Conservation (phyloP, 2,113 vertebrate species). For the Grammomys surdaster region DNA sequence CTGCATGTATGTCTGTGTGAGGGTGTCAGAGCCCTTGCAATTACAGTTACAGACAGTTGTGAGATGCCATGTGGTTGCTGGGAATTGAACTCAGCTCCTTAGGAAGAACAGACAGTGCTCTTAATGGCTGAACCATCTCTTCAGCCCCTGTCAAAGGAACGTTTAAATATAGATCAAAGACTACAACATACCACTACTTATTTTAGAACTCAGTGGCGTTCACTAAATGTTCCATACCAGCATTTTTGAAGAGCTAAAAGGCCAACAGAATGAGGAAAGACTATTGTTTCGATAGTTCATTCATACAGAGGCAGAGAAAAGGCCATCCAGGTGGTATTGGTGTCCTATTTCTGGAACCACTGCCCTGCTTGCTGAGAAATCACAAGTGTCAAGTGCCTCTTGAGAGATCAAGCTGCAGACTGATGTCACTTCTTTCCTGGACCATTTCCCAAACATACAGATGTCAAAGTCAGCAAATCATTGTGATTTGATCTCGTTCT, state of each 20-base stretch:
- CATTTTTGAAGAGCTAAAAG: conserved; percentile 32
- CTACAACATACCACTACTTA: not conserved
- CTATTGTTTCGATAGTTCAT: not conserved
- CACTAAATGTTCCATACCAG: not conserved
- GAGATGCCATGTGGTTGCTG: not conserved
- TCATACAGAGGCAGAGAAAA: conserved; percentile 39
- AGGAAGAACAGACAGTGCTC: not conserved
- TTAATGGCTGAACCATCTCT: not conserved
- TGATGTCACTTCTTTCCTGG: not conserved
- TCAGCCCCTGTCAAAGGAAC: not conserved
- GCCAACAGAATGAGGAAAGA: not conserved
- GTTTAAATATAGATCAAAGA: conserved; percentile 49
- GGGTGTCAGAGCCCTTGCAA: not conserved
- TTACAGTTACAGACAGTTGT: not conserved
- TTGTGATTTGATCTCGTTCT: not conserved
- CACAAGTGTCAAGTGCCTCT: conserved; percentile 38
- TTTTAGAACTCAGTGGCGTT: conserved; percentile 10
- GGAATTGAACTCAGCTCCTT: not conserved
- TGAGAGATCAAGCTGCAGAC: conserved; percentile 1
- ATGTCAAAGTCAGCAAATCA: conserved; percentile 32
- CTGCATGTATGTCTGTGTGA: not conserved
- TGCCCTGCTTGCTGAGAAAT: conserved; percentile 34
- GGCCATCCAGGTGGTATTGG: not conserved
- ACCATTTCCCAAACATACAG: conserved; percentile 15
- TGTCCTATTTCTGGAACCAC: not conserved